Conservation (phyloP, 2,888 invertebrate species). For the Phania funesta region DNA sequence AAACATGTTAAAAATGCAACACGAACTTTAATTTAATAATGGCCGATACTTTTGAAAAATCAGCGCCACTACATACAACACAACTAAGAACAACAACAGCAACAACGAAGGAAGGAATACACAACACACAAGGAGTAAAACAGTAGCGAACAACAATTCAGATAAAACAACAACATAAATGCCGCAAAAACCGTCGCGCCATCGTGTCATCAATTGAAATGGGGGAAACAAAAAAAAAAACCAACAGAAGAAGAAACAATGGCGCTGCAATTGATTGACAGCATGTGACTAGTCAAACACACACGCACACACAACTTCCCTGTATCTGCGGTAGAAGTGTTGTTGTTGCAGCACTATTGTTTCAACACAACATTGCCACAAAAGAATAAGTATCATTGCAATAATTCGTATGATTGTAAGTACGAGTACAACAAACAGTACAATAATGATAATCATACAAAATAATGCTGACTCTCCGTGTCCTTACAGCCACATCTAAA, state of each 20-base stretch:
- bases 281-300: conserved; percentile 67
- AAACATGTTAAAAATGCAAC: conserved; percentile 67
- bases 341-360: conserved; percentile 66
- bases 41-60: conserved; percentile 67
- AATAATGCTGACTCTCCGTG: conserved; percentile 12
- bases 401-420: conserved; percentile 40
- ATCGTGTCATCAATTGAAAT: conserved; percentile 68
- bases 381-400: conserved; percentile 34
- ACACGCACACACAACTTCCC: conserved; percentile 2
- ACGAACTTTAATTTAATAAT: conserved; percentile 68
- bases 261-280: conserved; percentile 72
- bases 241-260: conserved; percentile 67
- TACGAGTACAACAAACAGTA: conserved; percentile 18
- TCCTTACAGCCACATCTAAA: conserved; percentile 31
- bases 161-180: conserved; percentile 50
- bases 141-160: conserved; percentile 64
- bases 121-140: conserved; percentile 57
- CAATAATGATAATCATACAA: conserved; percentile 56
- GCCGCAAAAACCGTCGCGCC: conserved; percentile 68
- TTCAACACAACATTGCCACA: conserved; percentile 53
- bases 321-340: conserved; percentile 42
- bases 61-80: conserved; percentile 60
- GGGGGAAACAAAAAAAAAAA: background rate
- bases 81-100: background rate
- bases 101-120: conserved; percentile 18